Percentiles rank a stretch among this genome's conserved stretches.
phyloP scores from a whole-genome alignment of 2,113 vertebrate species.

The Pristiophorus japonicus region DNA sequence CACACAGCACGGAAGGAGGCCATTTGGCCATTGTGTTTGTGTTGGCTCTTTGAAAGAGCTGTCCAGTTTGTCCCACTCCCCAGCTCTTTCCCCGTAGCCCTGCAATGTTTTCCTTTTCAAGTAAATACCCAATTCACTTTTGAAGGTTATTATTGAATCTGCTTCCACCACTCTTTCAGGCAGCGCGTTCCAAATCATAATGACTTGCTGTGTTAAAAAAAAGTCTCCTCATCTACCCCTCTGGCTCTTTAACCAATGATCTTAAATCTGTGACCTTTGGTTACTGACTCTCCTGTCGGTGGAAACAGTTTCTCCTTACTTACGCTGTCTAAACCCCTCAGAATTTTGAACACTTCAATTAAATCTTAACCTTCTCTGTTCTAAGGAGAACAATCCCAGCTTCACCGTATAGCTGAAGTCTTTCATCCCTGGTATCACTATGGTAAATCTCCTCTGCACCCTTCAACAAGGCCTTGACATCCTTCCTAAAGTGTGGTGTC shows the following conservation, averaged over 20 bases:
- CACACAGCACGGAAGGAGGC: not conserved
- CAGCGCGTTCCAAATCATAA: not conserved
- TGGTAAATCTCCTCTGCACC: not conserved
- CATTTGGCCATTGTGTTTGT: not conserved
- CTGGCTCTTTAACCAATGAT: not conserved
- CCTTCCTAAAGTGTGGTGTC: not conserved
- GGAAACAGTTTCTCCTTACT: not conserved
- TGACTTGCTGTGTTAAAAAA: not conserved
- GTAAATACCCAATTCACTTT: not conserved
- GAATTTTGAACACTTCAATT: not conserved
- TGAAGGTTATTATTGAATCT: not conserved
- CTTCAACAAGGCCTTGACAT: not conserved
- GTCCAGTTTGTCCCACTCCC: not conserved
- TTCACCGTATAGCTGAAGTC: not conserved
- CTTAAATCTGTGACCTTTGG: too few species aligned
- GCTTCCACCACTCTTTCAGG: not conserved
- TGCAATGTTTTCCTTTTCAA: not conserved
- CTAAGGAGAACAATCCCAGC: not conserved
- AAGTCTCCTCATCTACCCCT: not conserved
- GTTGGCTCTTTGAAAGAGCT: not conserved
- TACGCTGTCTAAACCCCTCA: not conserved
- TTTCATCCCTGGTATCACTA: not conserved
- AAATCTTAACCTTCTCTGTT: not conserved
- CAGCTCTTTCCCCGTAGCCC: not conserved
- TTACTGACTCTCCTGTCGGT: not conserved